Base-by-base conservation (phyloP, 2,797 vertebrate species). In the Champsocephalus gunnari region DNA sequence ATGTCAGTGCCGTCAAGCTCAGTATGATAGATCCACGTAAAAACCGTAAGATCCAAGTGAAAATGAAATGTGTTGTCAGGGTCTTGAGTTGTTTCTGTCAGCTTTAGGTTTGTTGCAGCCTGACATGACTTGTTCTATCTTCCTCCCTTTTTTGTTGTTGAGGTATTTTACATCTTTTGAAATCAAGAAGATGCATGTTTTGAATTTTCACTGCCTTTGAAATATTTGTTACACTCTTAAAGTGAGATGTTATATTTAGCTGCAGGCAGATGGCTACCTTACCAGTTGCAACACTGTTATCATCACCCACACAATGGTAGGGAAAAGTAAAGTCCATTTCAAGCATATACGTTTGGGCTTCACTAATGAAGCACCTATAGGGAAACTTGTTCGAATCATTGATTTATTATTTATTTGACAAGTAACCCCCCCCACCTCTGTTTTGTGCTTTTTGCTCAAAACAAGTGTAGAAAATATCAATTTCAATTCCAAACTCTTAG, bases 351-450 rank as follows among this genome's bases (percentile, higher is more conserved):
- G 7, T 34, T 12, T 11, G 13, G 41, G 51, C 21, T 50, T 9
- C 67, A 75, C 68, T 72, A 74, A 83, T 79, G 72, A 84, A 66
- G 66, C n/a, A 13, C 38, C n/a, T 0, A n/a, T 28, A 34, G 49
- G 55, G 56, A 70, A 61, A n/a, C 9, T n/a, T 56, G 8, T 68
- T 81, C 32, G 53, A 85, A 66, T 73, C 59, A 50, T 69, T 73
- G 9, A 60, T 60, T 54, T 48, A 56, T 47, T 68, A 49, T 80
- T 71, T 57, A 70, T 76, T 66, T 79, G 62, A 66, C 58, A 50
- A 47, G 28, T 66, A 9, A 55, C 3, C 50, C 28, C 34, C 19
- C 1, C 1, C 9, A 4, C 28, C 28, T 28, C 48, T 48, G 12
- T 34, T 5, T 69, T 73, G 44, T 6, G 8, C 54, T 9, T 58